Percentiles rank a stretch among this genome's conserved stretches.
These are phyloP conservation scores for Thecophora atra DNA, from an alignment of 2,888 invertebrate genomes.

Conservation along the genomic window DNA sequence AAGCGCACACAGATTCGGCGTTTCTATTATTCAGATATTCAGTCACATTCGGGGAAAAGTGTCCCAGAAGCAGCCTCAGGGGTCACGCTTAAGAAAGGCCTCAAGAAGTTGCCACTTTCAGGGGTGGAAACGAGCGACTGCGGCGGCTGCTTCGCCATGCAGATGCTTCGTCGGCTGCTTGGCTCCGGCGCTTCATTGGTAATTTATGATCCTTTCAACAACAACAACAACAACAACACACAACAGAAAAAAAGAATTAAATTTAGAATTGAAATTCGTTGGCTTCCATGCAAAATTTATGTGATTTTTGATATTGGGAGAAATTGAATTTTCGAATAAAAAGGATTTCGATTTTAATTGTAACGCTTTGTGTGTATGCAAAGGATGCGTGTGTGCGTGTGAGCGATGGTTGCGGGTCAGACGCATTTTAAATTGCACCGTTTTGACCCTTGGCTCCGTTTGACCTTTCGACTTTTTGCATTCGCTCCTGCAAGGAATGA, in stretches of 20 bases:
- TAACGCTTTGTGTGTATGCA: constrained; percentile 33
- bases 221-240: background rate
- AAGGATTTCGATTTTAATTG: constrained; percentile 37
- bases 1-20: background rate
- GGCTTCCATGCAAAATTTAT: constrained; percentile 39
- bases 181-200: constrained; percentile 33
- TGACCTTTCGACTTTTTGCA: constrained; percentile 32
- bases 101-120: constrained; percentile 37
- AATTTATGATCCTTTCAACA: constrained; percentile 29
- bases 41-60: background rate
- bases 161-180: constrained; percentile 9
- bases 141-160: constrained; percentile 3
- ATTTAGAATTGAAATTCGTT: constrained; percentile 38
- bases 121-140: constrained; percentile 42
- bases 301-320: constrained; percentile 9
- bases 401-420: constrained; percentile 23
- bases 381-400: constrained; percentile 24
- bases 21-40: background rate
- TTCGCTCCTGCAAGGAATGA: constrained; percentile 26
- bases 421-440: constrained; percentile 31
- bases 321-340: constrained; percentile 22
- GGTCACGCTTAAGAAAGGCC: constrained; percentile 48
- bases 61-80: constrained; percentile 41
- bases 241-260: constrained; percentile 29
- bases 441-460: constrained; percentile 26